Evolutionary conservation across 53 echinoderm and acorn worm genomes (phyloP).

Genomic region (Mesocentrotus franciscanus): DNA sequence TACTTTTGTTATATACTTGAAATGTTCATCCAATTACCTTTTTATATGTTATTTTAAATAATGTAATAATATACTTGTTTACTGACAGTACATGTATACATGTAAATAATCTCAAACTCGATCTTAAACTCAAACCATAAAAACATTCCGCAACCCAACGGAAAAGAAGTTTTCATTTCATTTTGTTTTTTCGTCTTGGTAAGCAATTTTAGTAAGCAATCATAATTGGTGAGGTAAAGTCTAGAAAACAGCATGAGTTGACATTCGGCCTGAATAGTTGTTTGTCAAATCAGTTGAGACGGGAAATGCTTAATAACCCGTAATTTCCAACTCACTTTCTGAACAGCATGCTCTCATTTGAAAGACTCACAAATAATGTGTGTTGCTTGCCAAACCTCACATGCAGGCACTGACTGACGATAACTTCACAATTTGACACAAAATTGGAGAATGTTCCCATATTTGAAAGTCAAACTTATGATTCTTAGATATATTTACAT

Average conservation of each 20-base stretch:
- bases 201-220: no score
- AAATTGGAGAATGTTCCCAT: neutral
- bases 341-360: slow-evolving; percentile 7
- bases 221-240: neutral
- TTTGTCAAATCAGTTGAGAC: slow-evolving; percentile 22
- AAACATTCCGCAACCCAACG: no score
- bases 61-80: no score
- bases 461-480: neutral
- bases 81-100: no score
- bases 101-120: no score
- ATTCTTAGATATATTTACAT: no score
- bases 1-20: no score
- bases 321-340: slow-evolving; percentile 11
- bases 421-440: neutral
- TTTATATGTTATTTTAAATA: no score
- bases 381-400: neutral
- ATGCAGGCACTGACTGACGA: neutral
- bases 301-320: slow-evolving; percentile 49
- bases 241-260: neutral
- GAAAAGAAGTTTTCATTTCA: no score
- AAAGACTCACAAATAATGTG: neutral
- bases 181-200: no score
- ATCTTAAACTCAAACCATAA: no score
- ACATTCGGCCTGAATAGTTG: slow-evolving; percentile 1
- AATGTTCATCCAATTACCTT: no score